Conservation (phyloP, 2,797 vertebrate genomes). For the Danionella dracula region DNA sequence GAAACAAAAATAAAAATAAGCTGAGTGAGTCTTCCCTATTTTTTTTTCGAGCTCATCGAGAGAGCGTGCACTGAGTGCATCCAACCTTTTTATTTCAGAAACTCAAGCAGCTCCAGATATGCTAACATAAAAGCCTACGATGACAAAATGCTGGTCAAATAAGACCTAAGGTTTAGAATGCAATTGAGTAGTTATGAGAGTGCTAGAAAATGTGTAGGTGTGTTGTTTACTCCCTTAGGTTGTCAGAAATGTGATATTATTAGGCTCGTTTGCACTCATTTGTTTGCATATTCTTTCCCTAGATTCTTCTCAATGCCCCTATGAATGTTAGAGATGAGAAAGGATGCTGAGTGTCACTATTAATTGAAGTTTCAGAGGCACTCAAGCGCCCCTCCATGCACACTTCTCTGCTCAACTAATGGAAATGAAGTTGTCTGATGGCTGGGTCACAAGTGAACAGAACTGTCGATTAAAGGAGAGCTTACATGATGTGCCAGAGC, state of each 20-base stretch:
- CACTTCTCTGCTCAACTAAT: conserved; percentile 1
- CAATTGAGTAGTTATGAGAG: no score
- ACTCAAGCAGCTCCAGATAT: no score
- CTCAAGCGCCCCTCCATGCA: neutral
- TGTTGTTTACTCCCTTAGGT: neutral
- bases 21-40: no score
- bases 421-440: conserved; percentile 11
- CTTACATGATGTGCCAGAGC: neutral
- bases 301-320: neutral
- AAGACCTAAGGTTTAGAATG: no score
- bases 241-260: neutral
- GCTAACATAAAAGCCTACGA: no score
- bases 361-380: neutral
- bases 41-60: no score
- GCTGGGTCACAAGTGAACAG: neutral
- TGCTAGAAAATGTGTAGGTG: no score
- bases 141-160: no score
- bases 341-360: neutral
- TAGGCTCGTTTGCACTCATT: neutral
- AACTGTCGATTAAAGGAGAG: conserved; percentile 2
- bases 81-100: no score
- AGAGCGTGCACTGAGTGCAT: no score
- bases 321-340: neutral
- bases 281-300: neutral
- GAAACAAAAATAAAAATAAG: no score